phyloP scores from a whole-genome alignment of 1,140 invertebrate genomes.

The Acromyrmex heyeri region DNA sequence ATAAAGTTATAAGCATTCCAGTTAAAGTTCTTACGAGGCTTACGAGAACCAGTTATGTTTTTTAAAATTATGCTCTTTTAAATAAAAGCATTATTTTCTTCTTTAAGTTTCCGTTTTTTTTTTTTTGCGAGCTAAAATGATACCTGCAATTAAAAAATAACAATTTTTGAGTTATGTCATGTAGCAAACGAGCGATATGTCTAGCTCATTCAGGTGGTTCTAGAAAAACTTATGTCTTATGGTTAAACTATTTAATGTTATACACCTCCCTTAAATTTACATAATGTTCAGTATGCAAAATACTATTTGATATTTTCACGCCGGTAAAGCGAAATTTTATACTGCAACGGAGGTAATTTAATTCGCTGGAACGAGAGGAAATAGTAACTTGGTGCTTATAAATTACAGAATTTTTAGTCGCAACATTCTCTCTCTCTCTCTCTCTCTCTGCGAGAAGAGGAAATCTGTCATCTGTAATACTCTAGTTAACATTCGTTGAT shows the following conservation, averaged over 20 bases:
- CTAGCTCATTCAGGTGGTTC: neutral
- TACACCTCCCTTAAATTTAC: conserved; percentile 25
- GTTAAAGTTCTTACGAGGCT: no score
- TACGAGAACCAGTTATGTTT: no score
- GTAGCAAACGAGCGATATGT: neutral
- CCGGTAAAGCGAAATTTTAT: conserved; percentile 56
- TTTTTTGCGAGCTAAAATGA: no score
- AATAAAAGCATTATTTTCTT: no score
- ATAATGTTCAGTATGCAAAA: conserved; percentile 55
- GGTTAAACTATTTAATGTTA: conserved; percentile 33
- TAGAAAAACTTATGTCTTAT: conserved; percentile 20
- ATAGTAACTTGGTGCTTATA: conserved; percentile 43
- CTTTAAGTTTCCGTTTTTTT: no score
- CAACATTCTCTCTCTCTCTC: neutral
- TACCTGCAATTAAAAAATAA: no score
- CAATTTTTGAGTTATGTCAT: no score
- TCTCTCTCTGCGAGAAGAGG: neutral
- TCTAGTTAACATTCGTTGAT: conserved; percentile 44
- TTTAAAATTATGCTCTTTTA: no score
- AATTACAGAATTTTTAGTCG: conserved; percentile 50
- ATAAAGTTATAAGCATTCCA: no score
- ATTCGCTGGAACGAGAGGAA: conserved; percentile 43
- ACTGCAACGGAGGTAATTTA: conserved; percentile 48
- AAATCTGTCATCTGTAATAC: conserved; percentile 35
- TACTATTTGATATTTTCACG: conserved; percentile 58